Evolutionary conservation across 2,888 invertebrate species (phyloP), one percentile per base, ranked within the genome.

Genomic region (Cryptocephalus primarius): DNA sequence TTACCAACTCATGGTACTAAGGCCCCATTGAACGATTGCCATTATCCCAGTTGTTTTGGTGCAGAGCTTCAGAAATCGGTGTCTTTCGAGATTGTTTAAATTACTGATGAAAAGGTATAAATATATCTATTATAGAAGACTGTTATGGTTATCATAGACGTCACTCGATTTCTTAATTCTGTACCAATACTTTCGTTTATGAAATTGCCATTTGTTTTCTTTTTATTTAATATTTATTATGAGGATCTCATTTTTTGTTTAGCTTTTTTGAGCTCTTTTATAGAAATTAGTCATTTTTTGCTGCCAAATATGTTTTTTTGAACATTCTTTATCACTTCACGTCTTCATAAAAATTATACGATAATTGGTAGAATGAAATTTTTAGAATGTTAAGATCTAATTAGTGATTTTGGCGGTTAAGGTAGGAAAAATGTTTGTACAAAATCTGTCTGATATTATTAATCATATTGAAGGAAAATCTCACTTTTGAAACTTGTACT

Each of bases 401-500:
- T 36, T 31, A 11, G 40, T 34, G 36, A 36, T 11, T 36, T 36
- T 36, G 36, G 36, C 36, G 36, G 36, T 36, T 36, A 36, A 36
- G 36, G 36, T 11, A 36, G 36, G 12, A 11, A 36, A 34, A 49
- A 48, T 49, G 39, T 46, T 54, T 54, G 54, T 55, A 55, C 54
- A 55, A 55, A n/a, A 53, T 50, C 48, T 48, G 47, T 53, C 52
- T 53, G 52, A 54, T 53, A 51, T 53, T 55, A 52, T 51, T 48
- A 36, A 36, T 36, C 36, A 36, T 36, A 36, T 36, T 44, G 44
- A 38, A 47, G 38, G 46, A 49, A 54, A 50, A 51, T 53, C 53
- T 53, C 53, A 55, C 52, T 22, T 53, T 55, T 55, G 54, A 54
- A 57, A 61, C 57, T 50, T 50, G 53, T 61, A 59, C 61, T 61